Conservation (phyloP, 2,888 invertebrate species). For the Helobdella robusta region DNA sequence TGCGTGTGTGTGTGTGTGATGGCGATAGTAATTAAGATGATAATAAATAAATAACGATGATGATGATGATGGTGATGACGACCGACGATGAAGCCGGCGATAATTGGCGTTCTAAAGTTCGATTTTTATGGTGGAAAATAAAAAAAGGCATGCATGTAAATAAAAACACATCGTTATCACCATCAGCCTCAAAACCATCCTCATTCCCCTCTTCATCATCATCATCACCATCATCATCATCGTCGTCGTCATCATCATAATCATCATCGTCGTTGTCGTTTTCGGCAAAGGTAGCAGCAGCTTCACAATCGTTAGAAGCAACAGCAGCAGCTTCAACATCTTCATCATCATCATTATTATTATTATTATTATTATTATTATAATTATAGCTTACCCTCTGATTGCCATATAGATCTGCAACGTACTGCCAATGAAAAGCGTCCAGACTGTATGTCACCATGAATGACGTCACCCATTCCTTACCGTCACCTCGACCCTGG, state of each 20-base stretch:
- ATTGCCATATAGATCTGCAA: constrained; percentile 52
- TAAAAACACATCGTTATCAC: constrained; percentile 11
- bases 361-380: neutral
- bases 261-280: constrained; percentile 17
- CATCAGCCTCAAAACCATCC: neutral
- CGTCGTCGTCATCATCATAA: constrained; percentile 25
- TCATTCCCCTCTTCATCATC: constrained; percentile 21
- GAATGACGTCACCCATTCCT: constrained; percentile 53
- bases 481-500: constrained; percentile 53
- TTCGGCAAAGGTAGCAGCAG: no score
- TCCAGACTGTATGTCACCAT: constrained; percentile 53
- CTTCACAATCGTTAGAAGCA: neutral
- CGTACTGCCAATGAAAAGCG: constrained; percentile 53
- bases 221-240: constrained; percentile 27
- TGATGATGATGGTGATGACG: no score
- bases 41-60: no score
- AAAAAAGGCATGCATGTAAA: no score
- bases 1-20: no score
- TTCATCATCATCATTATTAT: constrained; percentile 4
- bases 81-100: no score
- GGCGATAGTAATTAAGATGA: no score
- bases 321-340: constrained; percentile 6
- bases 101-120: no score
- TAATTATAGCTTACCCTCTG: constrained; percentile 48
- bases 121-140: no score